Evolutionary conservation across 2,113 vertebrate species (phyloP), one percentile per base, ranked within the genome.

Genomic region (Oryzias celebensis): DNA sequence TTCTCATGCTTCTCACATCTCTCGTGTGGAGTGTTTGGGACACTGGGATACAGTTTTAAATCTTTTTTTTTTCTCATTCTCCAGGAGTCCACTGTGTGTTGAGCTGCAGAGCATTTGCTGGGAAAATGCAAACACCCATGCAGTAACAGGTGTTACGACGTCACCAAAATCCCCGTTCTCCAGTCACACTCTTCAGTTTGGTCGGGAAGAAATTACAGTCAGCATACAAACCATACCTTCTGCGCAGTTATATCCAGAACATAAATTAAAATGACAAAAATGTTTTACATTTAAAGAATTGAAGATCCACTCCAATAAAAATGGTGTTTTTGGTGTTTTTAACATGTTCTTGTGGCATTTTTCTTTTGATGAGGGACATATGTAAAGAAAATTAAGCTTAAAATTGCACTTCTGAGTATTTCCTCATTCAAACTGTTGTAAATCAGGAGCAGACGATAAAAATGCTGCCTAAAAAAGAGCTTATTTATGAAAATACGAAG

Each of bases 81-180:
- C 62, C 46, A 52, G 24, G 41, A 74, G 60, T 22, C 10, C 45
- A 48, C 16, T 52, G 58, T 26, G 50, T 31, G 42, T 71, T 55
- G 60, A 65, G 15, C 55, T 44, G 51, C 68, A 60, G 54, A 51
- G 58, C 52, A 73, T 57, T 48, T 68, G 52, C 47, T 52, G 56
- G 67, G 67, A 49, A 72, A 79, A 74, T 58, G 12, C 62, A 76
- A 16, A 44, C 41, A 14, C 54, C 52, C 14, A 43, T 64, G 41
- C 63, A 73, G 74, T 14, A 83, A 77, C 78, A 87, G 84, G 78
- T 84, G 81, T 60, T 59, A 50, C 62, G 78, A 77, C 65, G 56
- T 73, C 31, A 77, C 68, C 18, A 15, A 8, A 49, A 59, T 31
- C 64, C 22, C 36, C 46, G 4, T 31, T 61, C 15, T 65, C 26